Conservation (phyloP, 1,140 invertebrate genomes). For the Teleogryllus occipitalis region DNA sequence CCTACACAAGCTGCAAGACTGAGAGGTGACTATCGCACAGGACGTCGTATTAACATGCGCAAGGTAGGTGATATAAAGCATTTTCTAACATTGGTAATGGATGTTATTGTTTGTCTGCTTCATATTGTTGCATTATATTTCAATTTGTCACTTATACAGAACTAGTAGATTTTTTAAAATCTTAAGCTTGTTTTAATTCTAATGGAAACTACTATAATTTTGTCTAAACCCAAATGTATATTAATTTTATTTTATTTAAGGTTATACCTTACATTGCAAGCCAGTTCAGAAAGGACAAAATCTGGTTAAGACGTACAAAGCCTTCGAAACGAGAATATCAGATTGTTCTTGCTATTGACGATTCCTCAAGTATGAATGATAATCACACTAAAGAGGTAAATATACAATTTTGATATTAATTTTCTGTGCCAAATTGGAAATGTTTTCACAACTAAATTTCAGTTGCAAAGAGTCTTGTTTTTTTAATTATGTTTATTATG, state of each 20-base stretch:
- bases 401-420: neutral
- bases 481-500: too few relatives aligned
- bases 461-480: too few relatives aligned
- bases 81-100: neutral
- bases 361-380: constrained; percentile 88
- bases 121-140: neutral
- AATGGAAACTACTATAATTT: too few relatives aligned
- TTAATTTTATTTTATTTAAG: constrained; percentile 27
- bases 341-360: constrained; percentile 93
- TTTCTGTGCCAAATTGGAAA: neutral
- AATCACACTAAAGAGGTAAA: constrained; percentile 72
- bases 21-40: constrained; percentile 92
- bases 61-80: constrained; percentile 44
- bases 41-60: constrained; percentile 95
- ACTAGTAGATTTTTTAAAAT: neutral
- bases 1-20: constrained; percentile 87
- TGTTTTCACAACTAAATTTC: too few relatives aligned
- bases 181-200: neutral
- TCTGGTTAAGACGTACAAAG: constrained; percentile 94
- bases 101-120: neutral
- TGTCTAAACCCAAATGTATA: neutral
- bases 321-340: constrained; percentile 95
- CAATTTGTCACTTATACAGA: neutral
- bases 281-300: constrained; percentile 97
- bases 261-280: constrained; percentile 98